Conservation (phyloP, 2,113 vertebrate species). For the Platichthys stellatus region DNA sequence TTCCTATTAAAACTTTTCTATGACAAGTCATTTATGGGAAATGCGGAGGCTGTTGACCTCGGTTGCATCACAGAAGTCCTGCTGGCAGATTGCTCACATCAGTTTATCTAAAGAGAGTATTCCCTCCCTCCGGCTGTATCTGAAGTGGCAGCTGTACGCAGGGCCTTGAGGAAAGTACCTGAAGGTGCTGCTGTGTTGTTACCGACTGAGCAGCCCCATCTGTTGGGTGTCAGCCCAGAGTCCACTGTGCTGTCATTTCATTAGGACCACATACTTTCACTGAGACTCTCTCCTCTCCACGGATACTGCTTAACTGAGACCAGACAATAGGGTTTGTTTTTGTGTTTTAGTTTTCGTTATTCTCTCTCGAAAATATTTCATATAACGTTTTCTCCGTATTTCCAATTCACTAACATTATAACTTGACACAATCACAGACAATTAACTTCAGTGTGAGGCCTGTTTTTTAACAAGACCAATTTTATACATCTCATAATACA, state of each 20-base stretch:
- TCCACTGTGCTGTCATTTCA: slow-evolving; percentile 32
- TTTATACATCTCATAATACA: slow-evolving; percentile 1
- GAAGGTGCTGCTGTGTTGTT: slow-evolving; percentile 30
- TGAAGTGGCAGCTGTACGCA: slow-evolving; percentile 32
- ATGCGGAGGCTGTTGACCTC: slow-evolving; percentile 37
- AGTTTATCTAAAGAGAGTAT: slow-evolving; percentile 31
- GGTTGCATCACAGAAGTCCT: neutral
- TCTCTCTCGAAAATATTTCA: slow-evolving; percentile 6
- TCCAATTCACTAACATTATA: slow-evolving; percentile 13
- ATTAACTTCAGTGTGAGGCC: neutral
- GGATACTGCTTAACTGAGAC: slow-evolving; percentile 31
- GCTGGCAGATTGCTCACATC: slow-evolving; percentile 28
- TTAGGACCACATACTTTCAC: slow-evolving; percentile 39
- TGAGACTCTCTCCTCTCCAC: slow-evolving; percentile 20
- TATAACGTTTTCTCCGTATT: slow-evolving; percentile 3
- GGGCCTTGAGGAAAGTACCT: slow-evolving; percentile 48
- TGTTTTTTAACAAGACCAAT: neutral
- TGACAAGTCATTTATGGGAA: slow-evolving; percentile 68
- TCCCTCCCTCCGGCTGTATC: slow-evolving; percentile 26
- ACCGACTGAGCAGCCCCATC: slow-evolving; percentile 34
- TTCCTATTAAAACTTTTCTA: slow-evolving; percentile 57
- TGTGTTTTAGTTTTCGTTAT: slow-evolving; percentile 19
- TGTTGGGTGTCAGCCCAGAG: neutral
- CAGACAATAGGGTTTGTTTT: slow-evolving; percentile 43
- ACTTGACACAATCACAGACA: neutral